Percentiles rank a stretch among this genome's conserved stretches.
These are phyloP conservation scores for Apteryx owenii DNA, from an alignment of 2,113 vertebrate genomes.

Conservation along the genomic window DNA sequence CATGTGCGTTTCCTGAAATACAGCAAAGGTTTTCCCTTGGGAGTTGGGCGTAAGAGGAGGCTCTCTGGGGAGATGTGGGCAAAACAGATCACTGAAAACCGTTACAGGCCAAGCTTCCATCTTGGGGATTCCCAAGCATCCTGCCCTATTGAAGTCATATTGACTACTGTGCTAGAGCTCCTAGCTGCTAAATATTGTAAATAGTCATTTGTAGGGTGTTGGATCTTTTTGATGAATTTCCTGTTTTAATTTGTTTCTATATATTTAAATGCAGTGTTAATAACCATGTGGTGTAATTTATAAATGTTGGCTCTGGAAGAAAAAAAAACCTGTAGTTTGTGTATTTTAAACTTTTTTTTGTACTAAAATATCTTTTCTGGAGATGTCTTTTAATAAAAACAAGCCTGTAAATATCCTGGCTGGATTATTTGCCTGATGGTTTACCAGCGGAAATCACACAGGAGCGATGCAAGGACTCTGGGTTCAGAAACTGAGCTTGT, in stretches of 20 bases:
- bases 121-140: constrained; percentile 67
- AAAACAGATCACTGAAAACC: neutral
- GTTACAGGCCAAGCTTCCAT: neutral
- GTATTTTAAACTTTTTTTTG: constrained; percentile 55
- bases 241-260: constrained; percentile 29
- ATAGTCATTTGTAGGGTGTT: constrained; percentile 46
- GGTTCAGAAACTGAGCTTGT: neutral
- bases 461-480: neutral
- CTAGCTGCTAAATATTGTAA: constrained; percentile 62
- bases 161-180: constrained; percentile 61
- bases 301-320: neutral
- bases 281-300: constrained; percentile 65
- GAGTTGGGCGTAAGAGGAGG: neutral
- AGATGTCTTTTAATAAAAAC: constrained; percentile 66
- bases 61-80: neutral
- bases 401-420: neutral
- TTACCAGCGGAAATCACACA: neutral
- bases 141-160: constrained; percentile 67
- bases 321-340: neutral
- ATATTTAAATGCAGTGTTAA: constrained; percentile 62
- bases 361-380: constrained; percentile 53
- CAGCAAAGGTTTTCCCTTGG: neutral
- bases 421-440: neutral
- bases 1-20: fast-evolving
- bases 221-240: neutral